phyloP scores from a whole-genome alignment of 1,140 invertebrate species.

The Drosophila grimshawi region DNA sequence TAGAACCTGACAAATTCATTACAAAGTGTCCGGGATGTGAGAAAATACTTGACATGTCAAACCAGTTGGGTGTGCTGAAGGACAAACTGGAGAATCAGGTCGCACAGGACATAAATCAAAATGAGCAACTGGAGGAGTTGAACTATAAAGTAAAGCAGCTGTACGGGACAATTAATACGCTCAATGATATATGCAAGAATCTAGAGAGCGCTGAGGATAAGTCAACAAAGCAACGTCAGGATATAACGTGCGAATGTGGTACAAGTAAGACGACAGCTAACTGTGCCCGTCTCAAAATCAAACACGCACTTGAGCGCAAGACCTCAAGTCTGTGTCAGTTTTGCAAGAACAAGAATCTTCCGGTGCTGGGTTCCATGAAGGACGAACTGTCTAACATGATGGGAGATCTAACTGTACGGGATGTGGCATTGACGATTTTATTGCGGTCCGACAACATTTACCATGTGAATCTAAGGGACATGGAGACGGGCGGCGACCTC shows the following conservation, averaged over 20 bases:
- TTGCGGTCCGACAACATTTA: conserved; percentile 69
- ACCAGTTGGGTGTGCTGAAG: conserved; percentile 3
- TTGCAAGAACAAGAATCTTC: conserved; percentile 31
- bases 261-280: neutral
- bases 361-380: conserved; percentile 29
- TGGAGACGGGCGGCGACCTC: conserved; percentile 27
- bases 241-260: neutral
- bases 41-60: neutral
- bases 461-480: conserved; percentile 60
- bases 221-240: too few species aligned
- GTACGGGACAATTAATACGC: neutral
- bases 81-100: conserved; percentile 9
- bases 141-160: conserved; percentile 19
- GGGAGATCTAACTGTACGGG: conserved; percentile 8
- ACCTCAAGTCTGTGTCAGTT: conserved; percentile 51
- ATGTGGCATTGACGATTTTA: conserved; percentile 55
- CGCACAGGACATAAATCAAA: conserved; percentile 4
- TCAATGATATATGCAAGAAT: conserved; percentile 16
- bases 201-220: neutral
- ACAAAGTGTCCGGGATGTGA: neutral
- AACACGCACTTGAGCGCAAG: neutral
- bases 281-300: neutral
- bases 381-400: conserved; percentile 31
- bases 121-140: conserved; percentile 13
- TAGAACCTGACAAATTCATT: too few species aligned